Conservation (phyloP, 2,797 vertebrate genomes). For the Malurus splendens region DNA sequence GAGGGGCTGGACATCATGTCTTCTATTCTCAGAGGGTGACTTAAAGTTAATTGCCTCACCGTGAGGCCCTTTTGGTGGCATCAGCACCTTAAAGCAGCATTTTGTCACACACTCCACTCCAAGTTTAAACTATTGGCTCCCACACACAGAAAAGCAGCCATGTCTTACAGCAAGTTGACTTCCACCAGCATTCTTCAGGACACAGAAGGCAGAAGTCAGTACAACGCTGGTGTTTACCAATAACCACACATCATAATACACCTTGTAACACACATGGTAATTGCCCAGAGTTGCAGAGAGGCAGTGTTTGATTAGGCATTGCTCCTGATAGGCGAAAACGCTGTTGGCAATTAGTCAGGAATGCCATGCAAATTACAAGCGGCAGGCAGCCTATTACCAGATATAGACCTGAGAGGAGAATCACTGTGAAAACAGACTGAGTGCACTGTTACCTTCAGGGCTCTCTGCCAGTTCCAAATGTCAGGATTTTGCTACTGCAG, state of each 20-base stretch:
- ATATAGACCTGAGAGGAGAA: constrained; percentile 22
- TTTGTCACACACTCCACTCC: not conserved
- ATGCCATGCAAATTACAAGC: not conserved
- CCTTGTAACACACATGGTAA: not conserved
- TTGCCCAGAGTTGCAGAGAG: not conserved
- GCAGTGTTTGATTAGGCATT: not conserved
- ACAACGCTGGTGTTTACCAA: not conserved
- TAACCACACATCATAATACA: not conserved
- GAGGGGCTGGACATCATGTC: not conserved
- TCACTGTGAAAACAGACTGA: not conserved
- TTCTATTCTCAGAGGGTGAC: not conserved
- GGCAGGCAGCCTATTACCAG: constrained; percentile 9
- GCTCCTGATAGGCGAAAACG: not conserved
- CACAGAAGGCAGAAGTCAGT: not conserved
- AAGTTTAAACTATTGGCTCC: not conserved
- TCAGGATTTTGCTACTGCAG: constrained; percentile 9
- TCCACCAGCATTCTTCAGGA: not conserved
- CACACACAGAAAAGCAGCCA: not conserved
- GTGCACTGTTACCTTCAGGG: not conserved
- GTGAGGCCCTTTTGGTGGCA: not conserved
- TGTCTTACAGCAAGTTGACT: not conserved
- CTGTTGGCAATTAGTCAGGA: not conserved
- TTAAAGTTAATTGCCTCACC: not conserved
- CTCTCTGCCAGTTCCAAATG: constrained; percentile 42
- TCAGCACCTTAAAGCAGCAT: not conserved